These are phyloP conservation scores for Synanthedon myopaeformis DNA, from an alignment of 2,888 invertebrate species.

Conservation along the genomic window DNA sequence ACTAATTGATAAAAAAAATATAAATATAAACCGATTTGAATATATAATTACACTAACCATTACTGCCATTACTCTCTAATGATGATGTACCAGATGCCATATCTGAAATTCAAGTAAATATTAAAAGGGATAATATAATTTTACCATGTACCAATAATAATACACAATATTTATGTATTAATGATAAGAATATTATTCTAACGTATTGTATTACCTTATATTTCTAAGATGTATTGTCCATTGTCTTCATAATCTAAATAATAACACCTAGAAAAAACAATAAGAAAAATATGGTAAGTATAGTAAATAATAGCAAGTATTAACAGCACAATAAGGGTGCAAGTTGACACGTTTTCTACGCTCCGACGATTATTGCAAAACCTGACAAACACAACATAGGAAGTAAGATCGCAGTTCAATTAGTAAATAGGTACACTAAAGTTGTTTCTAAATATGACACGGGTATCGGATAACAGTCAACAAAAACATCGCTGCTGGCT, in stretches of 20 bases:
- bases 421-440: background rate
- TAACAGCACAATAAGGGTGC: constrained; percentile 25
- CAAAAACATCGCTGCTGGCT: constrained; percentile 34
- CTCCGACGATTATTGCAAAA: constrained; percentile 65
- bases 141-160: background rate
- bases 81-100: constrained; percentile 86
- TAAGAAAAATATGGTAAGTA: constrained; percentile 4
- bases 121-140: background rate
- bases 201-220: constrained; percentile 8
- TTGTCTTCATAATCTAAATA: constrained; percentile 19
- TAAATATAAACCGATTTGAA: no score
- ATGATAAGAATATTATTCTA: background rate
- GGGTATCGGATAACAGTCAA: constrained; percentile 27
- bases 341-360: constrained; percentile 66
- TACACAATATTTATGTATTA: background rate
- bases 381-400: constrained; percentile 23
- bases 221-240: constrained; percentile 20
- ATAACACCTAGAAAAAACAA: constrained; percentile 7
- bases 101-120: constrained; percentile 31
- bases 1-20: no score
- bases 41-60: constrained; percentile 63
- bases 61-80: constrained; percentile 82
- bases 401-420: background rate
- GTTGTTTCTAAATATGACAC: constrained; percentile 11
- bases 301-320: constrained; percentile 1